Evolutionary conservation across 1,140 invertebrate genomes (phyloP), one percentile per base, ranked within the genome.

Genomic region (Brachionus rotundiformis): DNA sequence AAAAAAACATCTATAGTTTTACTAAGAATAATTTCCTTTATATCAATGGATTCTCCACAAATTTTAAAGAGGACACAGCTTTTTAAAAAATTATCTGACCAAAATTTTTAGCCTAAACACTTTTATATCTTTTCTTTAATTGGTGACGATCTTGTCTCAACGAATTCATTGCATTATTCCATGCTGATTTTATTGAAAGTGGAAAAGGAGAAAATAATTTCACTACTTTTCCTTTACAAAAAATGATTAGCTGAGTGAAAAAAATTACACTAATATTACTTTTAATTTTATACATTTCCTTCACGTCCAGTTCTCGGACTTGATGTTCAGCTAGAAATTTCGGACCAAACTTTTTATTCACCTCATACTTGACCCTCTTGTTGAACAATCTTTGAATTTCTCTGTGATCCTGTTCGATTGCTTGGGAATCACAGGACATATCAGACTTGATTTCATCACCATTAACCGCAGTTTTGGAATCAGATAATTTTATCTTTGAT

Each of bases 141-240:
- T 79, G 76, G 16, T 79, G 76, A 39, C 76, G 19, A 23, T 79
- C 76, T 59, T 79, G 76, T 79, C 76, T 79, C 8, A 79, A 41
- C n/a, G 76, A 79, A 41, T 79, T 79, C 76, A 79, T 79, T 36
- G 76, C 76, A 54, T 79, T 79, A n/a, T 63, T 79, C 76, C 76
- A 79, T 41, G 76, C 76, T 33, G 47, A n/a, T 63, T 79, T 79
- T 10, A 79, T 19, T 27, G 76, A 16, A 23, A 79, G 29, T 16
- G 76, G 76, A 79, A 79, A 79, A 19, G 76, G 76, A 10, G 47
- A 39, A 39, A 79, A 79, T 11, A 54, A n/a, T 39, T 59, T 54
- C 4, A 79, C 11, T 13, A 79, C 76, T 79, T 63, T 79, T 79
- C 25, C 76, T 79, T 16, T 3, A 31, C 39, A 44, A 47, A 31